Evolutionary conservation across 2,888 invertebrate genomes (phyloP), one percentile per base, ranked within the genome.

Genomic region (Malacosoma neustria): DNA sequence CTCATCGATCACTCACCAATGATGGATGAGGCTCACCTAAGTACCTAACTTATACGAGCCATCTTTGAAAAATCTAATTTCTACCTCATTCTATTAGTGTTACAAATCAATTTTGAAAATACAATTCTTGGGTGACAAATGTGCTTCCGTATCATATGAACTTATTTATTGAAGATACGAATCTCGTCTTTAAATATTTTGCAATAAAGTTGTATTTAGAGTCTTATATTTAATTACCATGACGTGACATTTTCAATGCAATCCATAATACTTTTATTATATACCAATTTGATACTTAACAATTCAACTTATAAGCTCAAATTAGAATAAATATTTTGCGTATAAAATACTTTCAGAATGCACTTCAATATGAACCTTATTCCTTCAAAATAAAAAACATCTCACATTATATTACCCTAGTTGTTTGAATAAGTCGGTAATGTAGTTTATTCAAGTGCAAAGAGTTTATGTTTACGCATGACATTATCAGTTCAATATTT

Each of bases 1-100:
- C 70, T 72, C 79, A 81, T 84, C 82, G 72, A 82, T 84, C 82
- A 82, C 72, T 73, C 72, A 67, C 71, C 61, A 67, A 76, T 82
- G 82, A 82, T 81, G 63, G 81, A 84, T 84, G 64, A 62, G 60
- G 63, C 67, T 67, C 57, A 55, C 33, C 9, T 37, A 34, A 11
- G 36, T 29, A 12, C 22, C 1, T 11, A 13, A 37, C 12, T 35
- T 31, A 34, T 14, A 41, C 42, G 68, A 62, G 9, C 50, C 0
- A 50, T 7, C 3, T 22, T 22, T 7, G 5, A 22, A 5, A 22
- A 22, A 22, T 22, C 22, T 22, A 22, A 22, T 22, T 22, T 7
- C 22, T 5, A 22, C 22, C 3, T 22, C 7, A 22, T 22, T 22
- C 2, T 22, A 0, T 22, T 22, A 7, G 6, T 1, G 0, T 2